Base-by-base conservation (phyloP, 2,888 invertebrate genomes). In the Leucozona laternaria region DNA sequence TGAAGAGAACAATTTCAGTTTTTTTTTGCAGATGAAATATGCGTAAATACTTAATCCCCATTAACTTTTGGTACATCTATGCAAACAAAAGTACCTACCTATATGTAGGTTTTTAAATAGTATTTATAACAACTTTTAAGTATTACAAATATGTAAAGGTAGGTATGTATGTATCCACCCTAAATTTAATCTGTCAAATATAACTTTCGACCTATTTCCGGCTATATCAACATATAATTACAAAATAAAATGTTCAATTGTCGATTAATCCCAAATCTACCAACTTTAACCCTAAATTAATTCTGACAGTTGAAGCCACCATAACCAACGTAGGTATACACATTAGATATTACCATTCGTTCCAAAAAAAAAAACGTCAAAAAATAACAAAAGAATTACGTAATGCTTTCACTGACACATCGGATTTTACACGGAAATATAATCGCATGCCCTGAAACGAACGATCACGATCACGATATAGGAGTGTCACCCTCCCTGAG, bases 331-430 rank as follows among this genome's bases (percentile, higher is more conserved):
- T 3, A 13, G 15, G 3, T n/a, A 17, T 10, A 13, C 2, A 50
- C 53, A 71, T 66, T 53, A 15, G 34, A 68, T 28, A 58, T 55
- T 55, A 37, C 72, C 28, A 58, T 62, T 55, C 53, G 34, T 28
- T 22, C 43, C 20, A 11, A 6, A 13, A 55, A 55, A 43, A 15
- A 22, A 22, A 48, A 53, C 45, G 15, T 15, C 40, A 45, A 20
- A 10, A 50, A n/a, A 37, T 37, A 73, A 72, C 45, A 81, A 77
- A 62, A 60, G 77, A 66, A 85, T 81, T 77, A 85, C 81, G 85
- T 81, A 85, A 85, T 77, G 77, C 68, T 80, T 77, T 72, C 85
- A 85, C 79, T 73, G 31, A 10, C 48, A 50, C 71, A 31, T 53
- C 50, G 68, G 37, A 53, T 68, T 34, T 37, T 10, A 53, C 11